These are phyloP conservation scores for Spodoptera frugiperda DNA, from an alignment of 1,140 invertebrate genomes.

Conservation along the genomic window DNA sequence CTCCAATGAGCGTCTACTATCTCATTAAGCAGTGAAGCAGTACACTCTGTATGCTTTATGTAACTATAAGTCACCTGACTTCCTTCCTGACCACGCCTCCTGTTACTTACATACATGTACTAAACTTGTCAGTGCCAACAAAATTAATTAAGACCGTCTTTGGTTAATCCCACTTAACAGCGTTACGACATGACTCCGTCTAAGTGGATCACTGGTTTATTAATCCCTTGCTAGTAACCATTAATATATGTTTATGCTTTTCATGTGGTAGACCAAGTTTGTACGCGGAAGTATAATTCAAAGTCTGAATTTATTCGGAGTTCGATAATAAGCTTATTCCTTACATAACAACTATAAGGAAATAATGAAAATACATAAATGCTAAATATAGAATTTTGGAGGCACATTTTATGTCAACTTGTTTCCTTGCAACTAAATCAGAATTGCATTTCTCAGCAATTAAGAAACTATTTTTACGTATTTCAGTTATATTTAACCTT, in stretches of 20 bases:
- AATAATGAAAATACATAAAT: too few relatives aligned
- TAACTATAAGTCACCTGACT: constrained; percentile 32
- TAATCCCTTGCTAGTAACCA: not conserved
- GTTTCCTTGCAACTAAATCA: too few relatives aligned
- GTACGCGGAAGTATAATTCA: too few relatives aligned
- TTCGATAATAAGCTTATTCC: not conserved
- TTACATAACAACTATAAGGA: not conserved
- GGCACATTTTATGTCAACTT: too few relatives aligned
- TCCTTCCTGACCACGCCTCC: constrained; percentile 17
- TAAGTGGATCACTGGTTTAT: constrained; percentile 4
- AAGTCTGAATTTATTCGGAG: too few relatives aligned
- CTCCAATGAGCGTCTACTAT: constrained; percentile 34
- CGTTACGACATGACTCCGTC: constrained; percentile 1
- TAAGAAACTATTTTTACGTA: too few relatives aligned
- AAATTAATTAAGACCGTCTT: constrained; percentile 37
- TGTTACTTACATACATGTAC: not conserved
- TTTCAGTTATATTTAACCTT: not conserved
- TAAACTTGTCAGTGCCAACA: constrained; percentile 1
- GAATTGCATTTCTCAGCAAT: too few relatives aligned
- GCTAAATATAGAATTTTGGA: too few relatives aligned
- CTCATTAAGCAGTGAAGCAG: constrained; percentile 20
- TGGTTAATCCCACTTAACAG: constrained; percentile 21
- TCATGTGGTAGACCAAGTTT: not conserved
- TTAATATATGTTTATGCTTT: not conserved
- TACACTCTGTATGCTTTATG: constrained; percentile 32